Percentiles rank a stretch among this genome's conserved stretches.
These are phyloP conservation scores for Origma solitaria DNA, from an alignment of 2,113 vertebrate species.

Conservation along the genomic window DNA sequence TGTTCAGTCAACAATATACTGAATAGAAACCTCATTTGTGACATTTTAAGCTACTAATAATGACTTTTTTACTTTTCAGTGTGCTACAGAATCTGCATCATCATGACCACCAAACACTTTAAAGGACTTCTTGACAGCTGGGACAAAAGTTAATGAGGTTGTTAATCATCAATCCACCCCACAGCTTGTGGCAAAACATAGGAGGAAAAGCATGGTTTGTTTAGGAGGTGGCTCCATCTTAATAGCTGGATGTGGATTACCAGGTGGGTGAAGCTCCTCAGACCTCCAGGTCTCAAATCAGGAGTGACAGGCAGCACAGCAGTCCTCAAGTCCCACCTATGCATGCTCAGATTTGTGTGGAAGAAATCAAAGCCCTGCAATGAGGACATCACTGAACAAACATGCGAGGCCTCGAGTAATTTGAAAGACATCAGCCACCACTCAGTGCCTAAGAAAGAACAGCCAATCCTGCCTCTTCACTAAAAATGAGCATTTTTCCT, in stretches of 20 bases:
- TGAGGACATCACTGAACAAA: background rate
- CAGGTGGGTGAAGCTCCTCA: background rate
- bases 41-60: background rate
- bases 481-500: background rate
- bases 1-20: background rate
- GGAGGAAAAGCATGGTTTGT: background rate
- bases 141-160: background rate
- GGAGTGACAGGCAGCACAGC: background rate
- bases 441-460: background rate
- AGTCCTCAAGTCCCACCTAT: background rate
- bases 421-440: background rate
- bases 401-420: background rate
- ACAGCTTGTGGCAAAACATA: background rate
- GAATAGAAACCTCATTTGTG: background rate
- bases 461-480: background rate
- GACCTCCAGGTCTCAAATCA: background rate
- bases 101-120: background rate
- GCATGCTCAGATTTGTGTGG: accelerated
- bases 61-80: background rate
- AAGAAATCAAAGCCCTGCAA: background rate
- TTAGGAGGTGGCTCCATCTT: background rate
- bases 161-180: background rate
- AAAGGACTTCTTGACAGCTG: background rate
- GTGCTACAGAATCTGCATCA: background rate
- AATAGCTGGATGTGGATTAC: background rate